These are phyloP conservation scores for Aphaenogaster floridana DNA, from an alignment of 1,140 invertebrate genomes.

Conservation along the genomic window DNA sequence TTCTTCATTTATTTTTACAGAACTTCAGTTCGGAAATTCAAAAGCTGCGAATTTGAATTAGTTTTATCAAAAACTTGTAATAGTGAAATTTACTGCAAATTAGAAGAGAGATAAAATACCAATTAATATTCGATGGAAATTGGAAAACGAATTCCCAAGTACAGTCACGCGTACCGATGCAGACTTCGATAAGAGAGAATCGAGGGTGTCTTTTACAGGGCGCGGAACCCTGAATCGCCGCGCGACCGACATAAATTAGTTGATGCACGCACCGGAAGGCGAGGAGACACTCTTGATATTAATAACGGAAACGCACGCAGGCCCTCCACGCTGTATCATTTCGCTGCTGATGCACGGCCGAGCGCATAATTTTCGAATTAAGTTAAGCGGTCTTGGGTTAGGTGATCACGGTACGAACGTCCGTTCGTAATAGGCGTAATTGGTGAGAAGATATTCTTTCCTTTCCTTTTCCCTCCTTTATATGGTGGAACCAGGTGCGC, in stretches of 20 bases:
- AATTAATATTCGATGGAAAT: neutral
- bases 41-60: neutral
- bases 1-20: neutral
- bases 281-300: slow-evolving; percentile 43
- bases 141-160: neutral
- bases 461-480: slow-evolving; percentile 16
- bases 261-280: slow-evolving; percentile 31
- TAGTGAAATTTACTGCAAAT: neutral
- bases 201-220: neutral
- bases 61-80: neutral
- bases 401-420: slow-evolving; percentile 66
- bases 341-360: slow-evolving; percentile 27
- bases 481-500: slow-evolving; percentile 73
- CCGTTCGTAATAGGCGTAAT: slow-evolving; percentile 65
- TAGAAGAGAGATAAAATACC: neutral
- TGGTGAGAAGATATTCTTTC: slow-evolving; percentile 56
- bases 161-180: neutral
- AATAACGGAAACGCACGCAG: slow-evolving; percentile 54
- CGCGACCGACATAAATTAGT: slow-evolving; percentile 31
- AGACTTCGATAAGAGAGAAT: slow-evolving; percentile 15
- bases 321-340: slow-evolving; percentile 48
- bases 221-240: neutral
- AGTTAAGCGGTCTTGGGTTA: slow-evolving; percentile 56
- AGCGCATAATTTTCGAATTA: slow-evolving; percentile 61
- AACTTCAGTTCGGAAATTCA: neutral